These are phyloP conservation scores for Spheniscus mendiculus DNA, from an alignment of 2,113 vertebrate genomes.

Conservation along the genomic window DNA sequence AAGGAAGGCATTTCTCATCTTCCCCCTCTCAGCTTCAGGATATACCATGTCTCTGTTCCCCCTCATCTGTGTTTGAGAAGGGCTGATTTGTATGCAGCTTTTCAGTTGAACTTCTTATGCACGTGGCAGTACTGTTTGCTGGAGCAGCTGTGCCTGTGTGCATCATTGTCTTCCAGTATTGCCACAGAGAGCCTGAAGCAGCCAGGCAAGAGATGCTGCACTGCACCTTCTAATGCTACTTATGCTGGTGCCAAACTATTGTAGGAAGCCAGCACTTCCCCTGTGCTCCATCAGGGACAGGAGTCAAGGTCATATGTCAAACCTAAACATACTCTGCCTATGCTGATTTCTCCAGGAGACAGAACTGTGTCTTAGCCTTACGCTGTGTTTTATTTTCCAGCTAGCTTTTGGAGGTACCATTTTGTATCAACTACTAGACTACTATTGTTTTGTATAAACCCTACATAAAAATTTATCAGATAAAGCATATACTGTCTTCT, in stretches of 20 bases:
- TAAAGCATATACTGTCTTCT: neutral
- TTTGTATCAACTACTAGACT: neutral
- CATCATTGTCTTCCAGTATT: neutral
- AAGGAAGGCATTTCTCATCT: neutral
- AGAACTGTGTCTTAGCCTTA: neutral
- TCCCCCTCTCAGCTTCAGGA: neutral
- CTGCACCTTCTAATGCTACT: neutral
- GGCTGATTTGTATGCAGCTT: neutral
- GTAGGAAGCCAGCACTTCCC: neutral
- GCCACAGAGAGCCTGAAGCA: neutral
- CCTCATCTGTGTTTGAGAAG: neutral
- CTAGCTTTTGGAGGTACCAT: neutral
- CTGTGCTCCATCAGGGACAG: neutral
- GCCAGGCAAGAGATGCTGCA: neutral
- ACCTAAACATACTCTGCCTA: neutral
- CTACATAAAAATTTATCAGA: neutral
- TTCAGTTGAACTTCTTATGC: neutral
- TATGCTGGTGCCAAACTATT: neutral
- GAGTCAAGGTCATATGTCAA: neutral
- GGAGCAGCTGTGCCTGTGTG: neutral
- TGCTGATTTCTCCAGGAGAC: neutral
- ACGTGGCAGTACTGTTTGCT: neutral
- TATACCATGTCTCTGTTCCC: neutral
- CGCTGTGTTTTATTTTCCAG: neutral
- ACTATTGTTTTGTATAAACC: neutral